phyloP scores from a whole-genome alignment of 2,888 invertebrate genomes.

The Drosophila nr. perissopoda region DNA sequence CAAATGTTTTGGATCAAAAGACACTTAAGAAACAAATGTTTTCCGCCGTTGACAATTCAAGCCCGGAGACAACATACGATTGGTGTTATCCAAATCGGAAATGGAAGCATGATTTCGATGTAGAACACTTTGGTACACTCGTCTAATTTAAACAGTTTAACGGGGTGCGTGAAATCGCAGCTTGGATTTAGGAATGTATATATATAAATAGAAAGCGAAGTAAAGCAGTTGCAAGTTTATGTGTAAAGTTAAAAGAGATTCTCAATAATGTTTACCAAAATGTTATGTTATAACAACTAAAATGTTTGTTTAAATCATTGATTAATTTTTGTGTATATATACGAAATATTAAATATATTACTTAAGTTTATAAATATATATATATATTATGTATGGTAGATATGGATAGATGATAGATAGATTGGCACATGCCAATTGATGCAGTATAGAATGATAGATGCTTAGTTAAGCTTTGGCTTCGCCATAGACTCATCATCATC shows the following conservation, averaged over 20 bases:
- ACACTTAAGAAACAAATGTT: conserved; percentile 74
- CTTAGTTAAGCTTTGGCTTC: conserved; percentile 24
- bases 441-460: neutral
- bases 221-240: neutral
- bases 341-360: neutral
- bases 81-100: neutral
- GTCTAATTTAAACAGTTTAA: conserved; percentile 30
- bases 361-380: neutral
- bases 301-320: conserved; percentile 22
- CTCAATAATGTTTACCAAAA: conserved; percentile 46
- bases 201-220: neutral
- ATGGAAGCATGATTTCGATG: conserved; percentile 11
- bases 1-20: conserved; percentile 58
- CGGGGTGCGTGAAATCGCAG: neutral
- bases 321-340: neutral
- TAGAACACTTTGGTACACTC: conserved; percentile 61
- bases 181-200: neutral
- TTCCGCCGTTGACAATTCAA: conserved; percentile 9
- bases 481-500: conserved; percentile 26
- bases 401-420: neutral
- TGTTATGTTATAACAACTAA: conserved; percentile 36
- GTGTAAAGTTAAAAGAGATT: conserved; percentile 27
- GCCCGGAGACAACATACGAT: neutral
- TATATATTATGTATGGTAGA: neutral
- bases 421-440: neutral